Evolutionary conservation across 2,113 vertebrate species (phyloP).

Genomic region (Balaeniceps rex): DNA sequence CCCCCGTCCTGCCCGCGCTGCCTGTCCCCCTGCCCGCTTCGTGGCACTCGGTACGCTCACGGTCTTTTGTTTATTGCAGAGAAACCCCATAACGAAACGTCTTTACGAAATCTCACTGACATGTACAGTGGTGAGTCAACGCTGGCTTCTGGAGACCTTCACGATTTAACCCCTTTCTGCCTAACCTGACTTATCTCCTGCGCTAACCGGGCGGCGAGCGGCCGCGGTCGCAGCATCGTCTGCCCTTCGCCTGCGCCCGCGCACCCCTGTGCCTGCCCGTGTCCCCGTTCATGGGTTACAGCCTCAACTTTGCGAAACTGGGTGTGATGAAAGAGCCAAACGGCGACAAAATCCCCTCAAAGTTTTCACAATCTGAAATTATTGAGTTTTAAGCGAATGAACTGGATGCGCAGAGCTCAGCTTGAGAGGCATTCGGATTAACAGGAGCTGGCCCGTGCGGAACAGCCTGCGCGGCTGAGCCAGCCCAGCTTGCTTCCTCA

Average conservation of each 20-base stretch:
- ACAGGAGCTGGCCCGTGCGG: background rate
- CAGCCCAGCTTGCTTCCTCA: background rate
- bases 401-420: background rate
- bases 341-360: fast-evolving
- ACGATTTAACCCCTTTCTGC: conserved; percentile 45
- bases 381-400: background rate
- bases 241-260: background rate
- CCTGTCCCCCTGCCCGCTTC: background rate
- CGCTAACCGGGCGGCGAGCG: conserved; percentile 17
- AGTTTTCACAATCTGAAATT: fast-evolving
- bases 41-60: conserved; percentile 63
- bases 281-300: fast-evolving
- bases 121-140: conserved; percentile 90
- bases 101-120: conserved; percentile 87
- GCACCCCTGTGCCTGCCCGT: background rate
- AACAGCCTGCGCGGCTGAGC: background rate
- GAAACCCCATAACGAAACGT: conserved; percentile 88
- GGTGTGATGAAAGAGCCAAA: background rate
- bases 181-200: conserved; percentile 71
- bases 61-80: conserved; percentile 87
- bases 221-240: background rate
- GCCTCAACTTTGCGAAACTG: background rate
- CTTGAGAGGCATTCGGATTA: background rate
- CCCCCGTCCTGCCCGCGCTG: background rate
- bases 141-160: conserved; percentile 61